These are phyloP conservation scores for Cryptotermes secundus DNA, from an alignment of 1,140 invertebrate species.

Conservation along the genomic window DNA sequence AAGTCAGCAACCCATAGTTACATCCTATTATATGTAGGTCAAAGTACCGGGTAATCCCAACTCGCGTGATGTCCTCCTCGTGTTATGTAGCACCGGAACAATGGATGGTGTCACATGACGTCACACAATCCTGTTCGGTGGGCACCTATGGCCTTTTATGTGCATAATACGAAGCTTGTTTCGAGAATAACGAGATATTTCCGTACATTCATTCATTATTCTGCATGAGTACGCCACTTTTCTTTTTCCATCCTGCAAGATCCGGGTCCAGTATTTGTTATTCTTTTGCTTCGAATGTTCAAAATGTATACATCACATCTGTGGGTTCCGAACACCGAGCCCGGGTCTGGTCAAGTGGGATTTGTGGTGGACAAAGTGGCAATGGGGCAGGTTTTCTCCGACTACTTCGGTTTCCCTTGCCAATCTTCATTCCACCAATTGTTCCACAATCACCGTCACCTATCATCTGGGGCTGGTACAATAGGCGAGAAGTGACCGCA, in stretches of 20 bases:
- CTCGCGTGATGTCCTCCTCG: no score
- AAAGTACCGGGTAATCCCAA: background rate
- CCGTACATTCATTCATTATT: background rate
- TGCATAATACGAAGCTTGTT: background rate
- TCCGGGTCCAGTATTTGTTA: background rate
- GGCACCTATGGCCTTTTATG: background rate
- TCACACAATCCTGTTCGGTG: background rate
- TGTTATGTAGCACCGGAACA: background rate
- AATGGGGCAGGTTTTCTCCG: no score
- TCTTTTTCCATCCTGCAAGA: background rate
- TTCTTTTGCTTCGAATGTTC: background rate
- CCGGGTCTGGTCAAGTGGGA: no score
- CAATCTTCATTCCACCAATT: no score
- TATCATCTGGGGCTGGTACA: no score
- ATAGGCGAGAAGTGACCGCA: no score
- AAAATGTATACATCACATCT: background rate
- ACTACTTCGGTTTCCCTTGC: no score
- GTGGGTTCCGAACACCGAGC: no score
- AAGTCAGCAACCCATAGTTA: background rate
- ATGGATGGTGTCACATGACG: background rate
- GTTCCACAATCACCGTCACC: no score
- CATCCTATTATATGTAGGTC: background rate
- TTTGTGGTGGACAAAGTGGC: no score
- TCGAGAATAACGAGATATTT: background rate
- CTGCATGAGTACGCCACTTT: background rate